Evolutionary conservation across 2,888 invertebrate genomes (phyloP), one percentile per base, ranked within the genome.

Genomic region (Polietes domitor): DNA sequence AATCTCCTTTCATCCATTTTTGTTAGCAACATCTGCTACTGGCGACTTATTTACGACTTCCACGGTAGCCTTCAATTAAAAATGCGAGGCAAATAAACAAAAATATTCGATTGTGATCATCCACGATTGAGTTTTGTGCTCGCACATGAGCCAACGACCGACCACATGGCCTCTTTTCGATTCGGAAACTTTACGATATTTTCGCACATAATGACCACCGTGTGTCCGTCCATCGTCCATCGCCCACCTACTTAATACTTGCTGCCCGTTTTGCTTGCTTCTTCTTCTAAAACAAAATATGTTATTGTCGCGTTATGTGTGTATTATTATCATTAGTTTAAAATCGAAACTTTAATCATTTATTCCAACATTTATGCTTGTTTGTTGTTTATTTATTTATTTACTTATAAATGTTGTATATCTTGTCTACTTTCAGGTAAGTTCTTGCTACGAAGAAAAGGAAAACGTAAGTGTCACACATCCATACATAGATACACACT

Each of bases 401-500:
- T n/a, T n/a, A n/a, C n/a, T n/a, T n/a, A n/a, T n/a, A n/a, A n/a
- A n/a, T 70, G 50, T 10, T 47, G 68, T 41, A 47, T 24, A 63
- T 78, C 5, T 63, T 70, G 0, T 74, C 26, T 79, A 1, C 50
- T 84, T 84, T n/a, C 76, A 84, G 84, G 84, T 84, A 84, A 84
- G 84, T 84, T 81, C 73, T 68, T 72, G 28, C 78, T 84, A 84
- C 84, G 84, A 81, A 78, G 84, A 81, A 81, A 84, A 84, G 78
- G 84, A 84, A 81, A 84, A 84, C 84, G 84, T 84, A 84, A 84
- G 84, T 84, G 73, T 37, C 17, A 12, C 19, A n/a, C 21, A 63
- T 12, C 2, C 37, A 37, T 9, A 37, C 1, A n/a, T 2, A n/a
- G 15, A 1, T 47, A n/a, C n/a, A n/a, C n/a, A n/a, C n/a, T n/a